Evolutionary conservation across 1,140 invertebrate species (phyloP).

Genomic region (Trinorchestia longiramus): DNA sequence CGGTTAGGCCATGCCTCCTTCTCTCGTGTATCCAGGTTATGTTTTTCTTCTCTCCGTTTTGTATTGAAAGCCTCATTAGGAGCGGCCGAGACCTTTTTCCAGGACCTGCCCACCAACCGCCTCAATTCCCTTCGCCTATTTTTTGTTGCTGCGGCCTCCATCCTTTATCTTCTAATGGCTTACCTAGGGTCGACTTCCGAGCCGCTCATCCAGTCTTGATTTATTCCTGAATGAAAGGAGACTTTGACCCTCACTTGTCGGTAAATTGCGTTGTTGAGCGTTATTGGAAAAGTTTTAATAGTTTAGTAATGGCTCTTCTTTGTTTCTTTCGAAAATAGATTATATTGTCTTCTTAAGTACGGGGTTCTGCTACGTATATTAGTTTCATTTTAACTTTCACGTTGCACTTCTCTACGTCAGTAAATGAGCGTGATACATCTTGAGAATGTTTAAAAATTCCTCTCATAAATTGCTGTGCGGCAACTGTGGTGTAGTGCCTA

Average conservation of each 20-base stretch:
- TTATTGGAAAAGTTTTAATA: not conserved
- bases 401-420: not conserved
- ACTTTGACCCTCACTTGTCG: not conserved
- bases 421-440: not conserved
- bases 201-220: not conserved
- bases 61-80: not conserved
- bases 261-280: not conserved
- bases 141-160: not conserved
- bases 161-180: constrained; percentile 1
- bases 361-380: not conserved
- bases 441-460: not conserved
- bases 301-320: not conserved
- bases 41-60: not conserved
- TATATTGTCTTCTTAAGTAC: not conserved
- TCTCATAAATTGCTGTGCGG: not conserved
- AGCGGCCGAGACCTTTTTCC: constrained; percentile 4
- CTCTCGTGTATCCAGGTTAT: not conserved
- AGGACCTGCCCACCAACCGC: not conserved
- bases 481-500: not conserved
- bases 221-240: constrained; percentile 8
- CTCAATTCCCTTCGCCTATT: not conserved
- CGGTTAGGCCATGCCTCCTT: not conserved
- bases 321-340: not conserved
- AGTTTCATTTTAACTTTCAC: not conserved
- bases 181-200: not conserved